Evolutionary conservation across 2,888 invertebrate genomes (phyloP).

Genomic region (Corbicula japonica): DNA sequence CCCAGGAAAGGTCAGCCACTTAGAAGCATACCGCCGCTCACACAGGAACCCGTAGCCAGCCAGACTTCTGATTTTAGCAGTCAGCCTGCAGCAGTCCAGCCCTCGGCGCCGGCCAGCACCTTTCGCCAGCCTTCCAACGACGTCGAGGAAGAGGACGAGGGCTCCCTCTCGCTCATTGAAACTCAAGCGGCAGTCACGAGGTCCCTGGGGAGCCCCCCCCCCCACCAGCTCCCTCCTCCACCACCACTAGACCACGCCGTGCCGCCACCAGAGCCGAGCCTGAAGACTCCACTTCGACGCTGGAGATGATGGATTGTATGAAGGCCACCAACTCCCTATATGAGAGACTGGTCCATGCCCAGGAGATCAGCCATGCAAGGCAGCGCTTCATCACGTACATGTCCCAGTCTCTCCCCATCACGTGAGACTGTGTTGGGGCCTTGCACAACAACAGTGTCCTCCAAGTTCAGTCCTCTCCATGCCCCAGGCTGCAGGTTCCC

Average conservation of each 20-base stretch:
- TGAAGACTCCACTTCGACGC: slow-evolving; percentile 37
- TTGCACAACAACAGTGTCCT: slow-evolving; percentile 40
- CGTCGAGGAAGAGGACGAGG: slow-evolving; percentile 42
- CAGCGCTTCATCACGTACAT: slow-evolving; percentile 31
- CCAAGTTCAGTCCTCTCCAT: too few species aligned
- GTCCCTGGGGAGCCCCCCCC: slow-evolving; percentile 9
- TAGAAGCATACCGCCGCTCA: slow-evolving; percentile 29
- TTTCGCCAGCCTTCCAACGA: slow-evolving; percentile 36
- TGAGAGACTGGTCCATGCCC: slow-evolving; percentile 40
- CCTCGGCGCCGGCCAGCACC: slow-evolving; percentile 16
- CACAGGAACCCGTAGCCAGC: slow-evolving; percentile 10
- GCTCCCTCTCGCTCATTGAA: slow-evolving; percentile 40
- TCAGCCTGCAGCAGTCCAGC: slow-evolving; percentile 21
- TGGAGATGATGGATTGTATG: slow-evolving; percentile 38
- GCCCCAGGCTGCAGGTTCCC: too few species aligned
- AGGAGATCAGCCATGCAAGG: slow-evolving; percentile 38
- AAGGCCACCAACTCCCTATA: slow-evolving; percentile 37
- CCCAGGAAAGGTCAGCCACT: slow-evolving; percentile 36
- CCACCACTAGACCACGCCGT: slow-evolving; percentile 45
- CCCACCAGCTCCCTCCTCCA: slow-evolving; percentile 30
- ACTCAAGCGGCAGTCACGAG: slow-evolving; percentile 24
- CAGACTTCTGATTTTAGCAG: too few species aligned
- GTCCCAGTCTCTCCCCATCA: slow-evolving; percentile 41
- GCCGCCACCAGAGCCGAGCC: slow-evolving; percentile 38
- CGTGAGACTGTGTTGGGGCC: slow-evolving; percentile 50